Evolutionary conservation across 37 sponge, comb jelly and placozoan species (phyloP).

Genomic region (Tethya wilhelma): DNA sequence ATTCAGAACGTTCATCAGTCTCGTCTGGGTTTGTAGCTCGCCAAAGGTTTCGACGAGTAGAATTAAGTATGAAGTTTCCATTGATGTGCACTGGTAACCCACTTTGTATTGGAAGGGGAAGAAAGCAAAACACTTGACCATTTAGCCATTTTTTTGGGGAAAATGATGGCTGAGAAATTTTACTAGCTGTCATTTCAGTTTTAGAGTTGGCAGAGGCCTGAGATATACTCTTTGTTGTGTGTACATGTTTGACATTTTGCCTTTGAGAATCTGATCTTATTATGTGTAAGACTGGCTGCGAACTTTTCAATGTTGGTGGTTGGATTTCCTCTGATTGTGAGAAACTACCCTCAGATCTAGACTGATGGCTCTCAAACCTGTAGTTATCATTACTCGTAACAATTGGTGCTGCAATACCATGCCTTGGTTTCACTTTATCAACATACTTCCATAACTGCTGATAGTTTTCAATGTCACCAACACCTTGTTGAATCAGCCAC

Average conservation of each 20-base stretch:
- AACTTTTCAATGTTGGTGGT: too few relatives aligned
- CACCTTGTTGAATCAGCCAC: constrained; percentile 71
- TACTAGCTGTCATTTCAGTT: too few relatives aligned
- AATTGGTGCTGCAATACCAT: constrained; percentile 60
- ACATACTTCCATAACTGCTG: constrained; percentile 34
- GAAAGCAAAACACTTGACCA: constrained; percentile 70
- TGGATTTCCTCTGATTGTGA: too few relatives aligned
- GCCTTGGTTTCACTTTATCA: constrained; percentile 43
- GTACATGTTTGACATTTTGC: background rate
- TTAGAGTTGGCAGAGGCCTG: too few relatives aligned
- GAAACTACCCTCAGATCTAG: too few relatives aligned
- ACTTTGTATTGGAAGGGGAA: constrained; percentile 65
- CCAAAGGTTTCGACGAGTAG: constrained; percentile 67
- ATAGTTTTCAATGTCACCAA: constrained; percentile 41
- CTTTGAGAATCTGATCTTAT: background rate
- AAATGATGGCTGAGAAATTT: background rate
- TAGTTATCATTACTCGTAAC: too few relatives aligned
- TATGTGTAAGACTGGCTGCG: too few relatives aligned
- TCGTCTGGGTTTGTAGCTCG: constrained; percentile 22
- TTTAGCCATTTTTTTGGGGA: background rate
- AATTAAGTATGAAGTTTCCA: constrained; percentile 76
- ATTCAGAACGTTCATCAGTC: constrained; percentile 28
- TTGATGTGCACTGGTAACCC: constrained; percentile 73
- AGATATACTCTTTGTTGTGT: too few relatives aligned
- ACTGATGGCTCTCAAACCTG: too few relatives aligned